phyloP scores from a whole-genome alignment of 1,140 invertebrate genomes.

The Helicoverpa armigera region DNA sequence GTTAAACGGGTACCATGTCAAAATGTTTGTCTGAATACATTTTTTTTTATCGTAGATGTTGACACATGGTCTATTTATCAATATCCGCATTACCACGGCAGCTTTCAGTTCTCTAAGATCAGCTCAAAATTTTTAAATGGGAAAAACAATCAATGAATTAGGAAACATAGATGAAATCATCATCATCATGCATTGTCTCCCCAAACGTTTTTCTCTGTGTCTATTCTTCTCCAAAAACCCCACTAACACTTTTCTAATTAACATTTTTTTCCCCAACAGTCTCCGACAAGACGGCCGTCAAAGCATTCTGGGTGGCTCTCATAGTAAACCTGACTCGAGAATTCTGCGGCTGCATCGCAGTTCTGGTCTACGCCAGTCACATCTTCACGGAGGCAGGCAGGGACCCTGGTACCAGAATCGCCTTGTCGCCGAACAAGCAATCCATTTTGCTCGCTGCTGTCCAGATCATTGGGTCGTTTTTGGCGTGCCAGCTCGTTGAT shows the following conservation, averaged over 20 bases:
- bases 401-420: conserved; percentile 67
- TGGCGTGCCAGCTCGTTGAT: conserved; percentile 80
- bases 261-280: conserved; percentile 60
- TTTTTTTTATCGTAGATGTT: no score
- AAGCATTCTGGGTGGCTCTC: conserved; percentile 80
- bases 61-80: no score
- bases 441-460: conserved; percentile 77
- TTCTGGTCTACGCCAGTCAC: conserved; percentile 80
- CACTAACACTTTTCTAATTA: background rate
- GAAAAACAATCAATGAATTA: no score
- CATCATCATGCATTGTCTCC: no score
- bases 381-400: conserved; percentile 79
- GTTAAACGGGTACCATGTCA: no score
- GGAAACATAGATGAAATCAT: no score
- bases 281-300: conserved; percentile 74
- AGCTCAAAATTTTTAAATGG: no score
- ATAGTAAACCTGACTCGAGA: conserved; percentile 78
- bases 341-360: conserved; percentile 82
- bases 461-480: conserved; percentile 79
- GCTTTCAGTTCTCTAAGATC: no score
- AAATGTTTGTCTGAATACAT: no score
- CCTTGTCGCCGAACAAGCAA: conserved; percentile 79
- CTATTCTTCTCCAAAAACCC: no score
- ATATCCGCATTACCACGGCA: no score
- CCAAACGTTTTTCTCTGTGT: no score